Percentiles rank a stretch among this genome's conserved stretches.
phyloP scores from a whole-genome alignment of 2,113 vertebrate species.

The Salvelinus namaycush region DNA sequence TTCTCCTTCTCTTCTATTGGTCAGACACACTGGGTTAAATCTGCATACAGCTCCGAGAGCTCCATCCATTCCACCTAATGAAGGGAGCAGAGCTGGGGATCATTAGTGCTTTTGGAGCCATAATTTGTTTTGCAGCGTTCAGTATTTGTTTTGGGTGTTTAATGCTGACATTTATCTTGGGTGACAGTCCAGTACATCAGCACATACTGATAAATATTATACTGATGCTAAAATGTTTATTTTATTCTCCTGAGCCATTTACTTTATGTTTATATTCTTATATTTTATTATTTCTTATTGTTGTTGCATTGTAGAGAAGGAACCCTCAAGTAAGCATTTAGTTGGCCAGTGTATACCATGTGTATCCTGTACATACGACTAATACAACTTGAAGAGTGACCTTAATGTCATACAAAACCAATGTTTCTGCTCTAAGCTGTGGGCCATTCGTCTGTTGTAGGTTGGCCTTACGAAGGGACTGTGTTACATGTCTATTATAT shows the following conservation, averaged over 20 bases:
- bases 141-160: conserved; percentile 22
- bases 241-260: no score
- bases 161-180: conserved; percentile 39
- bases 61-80: conserved; percentile 16
- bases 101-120: conserved; percentile 9
- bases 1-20: not conserved
- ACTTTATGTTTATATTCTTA: no score
- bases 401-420: not conserved
- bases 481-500: not conserved
- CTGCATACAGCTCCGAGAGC: conserved; percentile 4
- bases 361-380: no score
- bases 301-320: no score
- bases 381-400: no score
- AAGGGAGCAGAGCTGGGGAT: not conserved
- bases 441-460: not conserved
- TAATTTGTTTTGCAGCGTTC: conserved; percentile 15
- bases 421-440: conserved; percentile 9
- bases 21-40: conserved; percentile 1
- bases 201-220: not conserved
- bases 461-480: not conserved
- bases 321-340: no score
- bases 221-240: no score
- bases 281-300: no score
- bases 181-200: not conserved
- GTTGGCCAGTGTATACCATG: no score